These are phyloP conservation scores for Trachythela sp. DNA, from an alignment of 64 coral and sea anemone species.

Conservation along the genomic window DNA sequence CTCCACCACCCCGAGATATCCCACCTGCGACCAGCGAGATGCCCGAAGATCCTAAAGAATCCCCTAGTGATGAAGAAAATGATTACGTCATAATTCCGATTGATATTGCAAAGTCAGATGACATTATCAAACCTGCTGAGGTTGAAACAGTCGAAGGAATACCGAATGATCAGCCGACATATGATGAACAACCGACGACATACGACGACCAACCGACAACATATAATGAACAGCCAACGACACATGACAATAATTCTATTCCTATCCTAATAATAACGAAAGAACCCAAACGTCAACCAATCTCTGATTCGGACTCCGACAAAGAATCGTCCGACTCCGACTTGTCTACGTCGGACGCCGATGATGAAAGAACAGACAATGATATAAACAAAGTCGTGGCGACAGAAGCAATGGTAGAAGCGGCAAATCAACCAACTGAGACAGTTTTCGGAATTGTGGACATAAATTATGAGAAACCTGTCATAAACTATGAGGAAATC, in stretches of 20 bases:
- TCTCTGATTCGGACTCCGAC: background rate
- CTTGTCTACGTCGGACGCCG: background rate
- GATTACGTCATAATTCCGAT: background rate
- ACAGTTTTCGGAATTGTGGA: constrained; percentile 2
- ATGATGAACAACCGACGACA: background rate
- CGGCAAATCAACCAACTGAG: background rate
- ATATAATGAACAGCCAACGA: background rate
- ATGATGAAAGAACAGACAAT: background rate
- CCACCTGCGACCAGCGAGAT: background rate
- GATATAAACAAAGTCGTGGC: background rate
- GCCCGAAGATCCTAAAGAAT: background rate
- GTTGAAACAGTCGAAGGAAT: background rate
- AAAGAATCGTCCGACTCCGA: background rate
- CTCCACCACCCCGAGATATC: background rate
- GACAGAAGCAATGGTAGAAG: background rate
- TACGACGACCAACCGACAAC: background rate
- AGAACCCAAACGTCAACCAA: no score
- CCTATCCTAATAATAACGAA: no score
- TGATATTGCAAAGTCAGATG: background rate
- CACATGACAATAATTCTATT: background rate
- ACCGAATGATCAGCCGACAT: background rate
- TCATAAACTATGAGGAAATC: background rate
- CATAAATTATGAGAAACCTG: background rate
- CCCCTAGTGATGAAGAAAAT: background rate
- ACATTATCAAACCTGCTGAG: background rate